Percentiles rank a stretch among this genome's conserved stretches.
Conservation (phyloP, 37 sponge, comb jelly and placozoan species). For the Haliclona indistincta region DNA sequence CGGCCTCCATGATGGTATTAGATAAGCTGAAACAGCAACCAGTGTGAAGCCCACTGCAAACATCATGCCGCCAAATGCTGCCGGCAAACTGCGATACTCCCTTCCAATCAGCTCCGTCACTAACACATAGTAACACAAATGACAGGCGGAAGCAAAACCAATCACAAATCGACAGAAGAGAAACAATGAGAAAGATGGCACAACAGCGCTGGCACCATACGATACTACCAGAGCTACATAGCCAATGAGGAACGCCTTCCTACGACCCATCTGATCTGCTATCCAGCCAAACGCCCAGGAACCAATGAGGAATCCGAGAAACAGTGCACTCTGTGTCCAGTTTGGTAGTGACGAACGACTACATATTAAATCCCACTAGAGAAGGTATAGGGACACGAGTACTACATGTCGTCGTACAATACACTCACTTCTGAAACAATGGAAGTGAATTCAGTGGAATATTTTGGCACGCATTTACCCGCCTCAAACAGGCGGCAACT, state of each 20-base stretch:
- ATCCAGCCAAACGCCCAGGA: slow-evolving; percentile 41
- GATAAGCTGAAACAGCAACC: neutral
- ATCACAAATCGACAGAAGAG: neutral
- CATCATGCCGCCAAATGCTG: neutral
- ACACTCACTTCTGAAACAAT: slow-evolving; percentile 50
- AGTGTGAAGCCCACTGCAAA: slow-evolving; percentile 2
- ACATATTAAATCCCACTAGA: slow-evolving; percentile 64
- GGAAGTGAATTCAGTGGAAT: slow-evolving; percentile 12
- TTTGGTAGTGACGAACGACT: slow-evolving; percentile 29
- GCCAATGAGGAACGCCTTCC: slow-evolving; percentile 14
- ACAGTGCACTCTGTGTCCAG: slow-evolving; percentile 51
- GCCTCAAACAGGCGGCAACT: slow-evolving; percentile 23
- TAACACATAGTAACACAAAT: neutral
- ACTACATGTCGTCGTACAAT: neutral
- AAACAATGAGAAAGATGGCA: neutral
- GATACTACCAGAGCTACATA: neutral
- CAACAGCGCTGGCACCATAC: neutral
- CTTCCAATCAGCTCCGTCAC: neutral
- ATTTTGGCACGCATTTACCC: slow-evolving; percentile 20
- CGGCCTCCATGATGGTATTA: neutral
- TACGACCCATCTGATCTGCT: slow-evolving; percentile 51
- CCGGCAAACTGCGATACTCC: neutral
- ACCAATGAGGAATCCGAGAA: slow-evolving; percentile 52
- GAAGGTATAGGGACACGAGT: neutral
- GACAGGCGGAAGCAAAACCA: neutral